phyloP scores from a whole-genome alignment of 2,797 vertebrate genomes.

The Natrix natrix region DNA sequence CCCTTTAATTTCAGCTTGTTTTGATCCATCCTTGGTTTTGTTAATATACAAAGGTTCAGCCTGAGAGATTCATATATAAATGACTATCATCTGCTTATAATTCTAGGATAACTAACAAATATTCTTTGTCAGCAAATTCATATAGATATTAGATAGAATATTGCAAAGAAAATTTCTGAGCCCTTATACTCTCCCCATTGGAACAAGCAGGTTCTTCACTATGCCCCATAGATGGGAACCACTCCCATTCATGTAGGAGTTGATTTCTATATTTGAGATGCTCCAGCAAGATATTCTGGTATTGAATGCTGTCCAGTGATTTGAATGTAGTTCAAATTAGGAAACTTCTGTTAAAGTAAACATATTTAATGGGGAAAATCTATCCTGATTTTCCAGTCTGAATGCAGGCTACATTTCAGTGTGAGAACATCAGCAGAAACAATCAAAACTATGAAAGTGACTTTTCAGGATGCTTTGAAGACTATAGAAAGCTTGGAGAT shows the following conservation, averaged over 20 bases:
- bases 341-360: neutral
- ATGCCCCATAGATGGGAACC: neutral
- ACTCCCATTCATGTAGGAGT: neutral
- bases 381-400: neutral
- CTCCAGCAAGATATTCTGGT: neutral
- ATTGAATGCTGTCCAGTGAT: neutral
- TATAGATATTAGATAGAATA: neutral
- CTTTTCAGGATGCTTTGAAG: neutral
- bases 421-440: neutral
- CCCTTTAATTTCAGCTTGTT: neutral
- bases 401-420: neutral
- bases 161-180: neutral
- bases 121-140: neutral
- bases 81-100: neutral
- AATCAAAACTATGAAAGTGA: neutral
- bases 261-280: neutral
- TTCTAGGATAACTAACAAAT: neutral
- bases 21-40: neutral
- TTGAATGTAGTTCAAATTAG: neutral
- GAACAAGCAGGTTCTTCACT: neutral
- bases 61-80: neutral
- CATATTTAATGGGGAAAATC: neutral
- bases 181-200: neutral
- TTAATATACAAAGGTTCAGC: neutral
- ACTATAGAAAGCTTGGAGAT: neutral